These are phyloP conservation scores for Rhagologus leucostigma DNA, from an alignment of 2,113 vertebrate genomes.

Conservation along the genomic window DNA sequence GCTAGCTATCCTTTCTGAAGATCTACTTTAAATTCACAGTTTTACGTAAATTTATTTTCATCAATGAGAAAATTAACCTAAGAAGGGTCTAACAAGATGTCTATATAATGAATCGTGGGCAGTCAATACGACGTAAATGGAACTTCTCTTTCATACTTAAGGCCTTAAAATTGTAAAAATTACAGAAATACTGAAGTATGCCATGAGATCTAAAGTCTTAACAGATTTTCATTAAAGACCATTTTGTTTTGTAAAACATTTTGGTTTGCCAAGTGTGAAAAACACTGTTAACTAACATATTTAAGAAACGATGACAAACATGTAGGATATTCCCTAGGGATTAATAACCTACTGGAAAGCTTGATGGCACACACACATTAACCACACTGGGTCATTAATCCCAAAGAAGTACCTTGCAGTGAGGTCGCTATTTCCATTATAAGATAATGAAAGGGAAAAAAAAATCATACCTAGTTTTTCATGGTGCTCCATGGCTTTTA, in stretches of 20 bases:
- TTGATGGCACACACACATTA: constrained; percentile 49
- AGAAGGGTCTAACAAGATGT: background rate
- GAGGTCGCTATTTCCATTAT: background rate
- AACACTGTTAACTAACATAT: constrained; percentile 11
- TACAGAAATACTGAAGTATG: background rate
- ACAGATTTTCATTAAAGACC: background rate
- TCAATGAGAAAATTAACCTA: background rate
- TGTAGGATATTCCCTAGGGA: background rate
- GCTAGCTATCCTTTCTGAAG: background rate
- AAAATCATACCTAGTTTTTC: background rate
- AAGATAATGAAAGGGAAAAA: constrained; percentile 38
- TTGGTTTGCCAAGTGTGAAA: constrained; percentile 35
- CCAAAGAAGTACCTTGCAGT: constrained; percentile 10
- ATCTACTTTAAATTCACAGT: background rate
- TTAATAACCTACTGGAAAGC: constrained; percentile 52
- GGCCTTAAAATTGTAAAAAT: background rate
- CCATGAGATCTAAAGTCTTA: background rate
- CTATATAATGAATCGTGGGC: background rate
- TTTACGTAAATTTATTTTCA: background rate
- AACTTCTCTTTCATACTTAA: background rate
- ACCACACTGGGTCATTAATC: constrained; percentile 46
- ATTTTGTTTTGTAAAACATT: background rate
- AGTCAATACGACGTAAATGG: background rate
- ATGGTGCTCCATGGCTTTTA: background rate
- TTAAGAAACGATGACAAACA: constrained; percentile 39